Base-by-base conservation (phyloP, 2,888 invertebrate genomes). In the Spodoptera picta region DNA sequence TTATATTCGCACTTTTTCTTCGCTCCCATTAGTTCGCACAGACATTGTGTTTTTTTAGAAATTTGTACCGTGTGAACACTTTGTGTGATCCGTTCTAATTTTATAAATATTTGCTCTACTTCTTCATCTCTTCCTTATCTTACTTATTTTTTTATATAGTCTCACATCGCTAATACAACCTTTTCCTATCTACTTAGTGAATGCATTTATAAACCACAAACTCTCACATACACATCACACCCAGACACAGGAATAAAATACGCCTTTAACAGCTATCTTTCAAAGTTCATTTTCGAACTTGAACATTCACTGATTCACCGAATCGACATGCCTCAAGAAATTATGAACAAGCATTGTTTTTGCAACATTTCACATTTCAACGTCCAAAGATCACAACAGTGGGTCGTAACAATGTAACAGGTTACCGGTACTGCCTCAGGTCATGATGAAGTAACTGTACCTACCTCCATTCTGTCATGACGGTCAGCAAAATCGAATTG, bases 1-100 rank as follows among this genome's bases (percentile, higher is more conserved):
- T 90, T 85, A 86, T 87, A 81, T 84, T 85, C 72, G 77, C 80
- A 79, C 78, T 84, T 87, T 86, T 88, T 88, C 77, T 77, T 70
- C 64, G 24, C 60, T 70, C 54, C 54, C 60, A 45, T 65, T 55
- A 60, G 49, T 71, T 65, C 46, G 55, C 73, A 60, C 50, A 68
- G 73, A 79, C 80, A 66, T 81, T 82, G 62, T 71, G 58, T 77
- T 81, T 83, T 83, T 82, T 81, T 80, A 41, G 51, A 52, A 55
- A 42, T 52, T 65, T 75, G 74, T 73, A 80, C 79, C 82, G 83
- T 84, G 83, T 76, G 84, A 84, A 84, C 60, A 54, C 49, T 36
- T 27, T 48, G 19, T 44, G 58, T 56, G 23, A 58, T 42, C 42
- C 6, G 4, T 4, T 31, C 6, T 31, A 31, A 6, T 31, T 31